Conservation (phyloP, 2,113 vertebrate species). For the Pseudorasbora parva region DNA sequence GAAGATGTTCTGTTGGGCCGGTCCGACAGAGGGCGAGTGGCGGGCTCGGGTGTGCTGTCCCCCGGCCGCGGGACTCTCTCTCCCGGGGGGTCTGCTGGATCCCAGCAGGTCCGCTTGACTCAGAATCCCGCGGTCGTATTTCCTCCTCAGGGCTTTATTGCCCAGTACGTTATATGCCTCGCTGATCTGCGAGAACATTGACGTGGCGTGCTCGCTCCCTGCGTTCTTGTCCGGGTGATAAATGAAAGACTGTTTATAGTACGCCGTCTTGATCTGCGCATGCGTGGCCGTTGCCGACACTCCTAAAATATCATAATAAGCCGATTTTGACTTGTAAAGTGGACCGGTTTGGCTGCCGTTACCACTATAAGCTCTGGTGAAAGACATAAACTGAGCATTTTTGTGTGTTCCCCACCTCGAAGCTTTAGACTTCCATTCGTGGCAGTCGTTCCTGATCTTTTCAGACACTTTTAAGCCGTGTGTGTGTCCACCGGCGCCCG, state of each 20-base stretch:
- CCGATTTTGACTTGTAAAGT: constrained; percentile 37
- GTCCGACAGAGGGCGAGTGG: not conserved
- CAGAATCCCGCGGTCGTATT: constrained; percentile 85
- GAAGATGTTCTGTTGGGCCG: constrained; percentile 67
- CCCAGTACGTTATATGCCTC: constrained; percentile 87
- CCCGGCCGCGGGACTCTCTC: not conserved
- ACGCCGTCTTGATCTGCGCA: constrained; percentile 89
- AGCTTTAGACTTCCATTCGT: not conserved
- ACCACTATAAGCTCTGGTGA: not conserved
- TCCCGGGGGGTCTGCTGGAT: constrained; percentile 56
- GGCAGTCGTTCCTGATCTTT: not conserved
- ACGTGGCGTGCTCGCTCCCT: constrained; percentile 73
- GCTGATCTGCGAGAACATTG: constrained; percentile 80
- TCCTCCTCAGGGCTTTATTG: constrained; percentile 78
- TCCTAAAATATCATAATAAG: constrained; percentile 85
- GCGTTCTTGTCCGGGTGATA: constrained; percentile 89
- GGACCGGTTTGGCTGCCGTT: not conserved
- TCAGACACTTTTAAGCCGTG: not conserved
- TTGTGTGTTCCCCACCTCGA: not conserved
- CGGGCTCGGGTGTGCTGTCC: not conserved
- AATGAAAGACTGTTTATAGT: constrained; percentile 87
- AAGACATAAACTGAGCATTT: not conserved
- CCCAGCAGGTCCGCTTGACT: constrained; percentile 73
- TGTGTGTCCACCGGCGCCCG: not conserved
- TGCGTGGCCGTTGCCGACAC: constrained; percentile 82